These are phyloP conservation scores for Brachylomia viminalis DNA, from an alignment of 2,888 invertebrate genomes.

Conservation along the genomic window DNA sequence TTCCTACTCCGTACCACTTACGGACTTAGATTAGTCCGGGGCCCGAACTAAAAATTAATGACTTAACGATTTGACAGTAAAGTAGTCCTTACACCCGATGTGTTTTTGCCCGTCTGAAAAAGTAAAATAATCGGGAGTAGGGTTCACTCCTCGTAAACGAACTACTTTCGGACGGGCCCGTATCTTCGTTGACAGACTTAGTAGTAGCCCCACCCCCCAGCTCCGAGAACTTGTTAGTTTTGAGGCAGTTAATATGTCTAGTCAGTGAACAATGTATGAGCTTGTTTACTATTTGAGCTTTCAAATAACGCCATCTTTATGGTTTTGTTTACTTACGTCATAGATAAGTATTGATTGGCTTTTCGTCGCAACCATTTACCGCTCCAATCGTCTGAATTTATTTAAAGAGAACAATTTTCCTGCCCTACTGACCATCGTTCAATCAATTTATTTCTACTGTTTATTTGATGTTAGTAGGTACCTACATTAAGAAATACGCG, in stretches of 20 bases:
- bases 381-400: background rate
- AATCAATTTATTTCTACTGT: background rate
- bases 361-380: slow-evolving; percentile 18
- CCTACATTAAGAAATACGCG: background rate
- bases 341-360: slow-evolving; percentile 25
- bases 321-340: slow-evolving; percentile 37
- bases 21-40: no score
- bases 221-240: slow-evolving; percentile 20
- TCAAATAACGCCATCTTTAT: slow-evolving; percentile 39
- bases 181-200: background rate
- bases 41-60: no score
- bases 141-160: no score
- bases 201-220: slow-evolving; percentile 2
- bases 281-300: slow-evolving; percentile 35
- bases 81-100: no score
- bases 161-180: no score
- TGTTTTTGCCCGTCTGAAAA: no score
- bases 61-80: no score
- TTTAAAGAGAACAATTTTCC: background rate
- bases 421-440: background rate
- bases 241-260: slow-evolving; percentile 20
- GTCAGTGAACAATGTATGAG: slow-evolving; percentile 21
- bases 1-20: no score
- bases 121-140: no score
- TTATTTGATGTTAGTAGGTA: background rate